Evolutionary conservation across 1,140 invertebrate species (phyloP).

Genomic region (Drosophila bocki): DNA sequence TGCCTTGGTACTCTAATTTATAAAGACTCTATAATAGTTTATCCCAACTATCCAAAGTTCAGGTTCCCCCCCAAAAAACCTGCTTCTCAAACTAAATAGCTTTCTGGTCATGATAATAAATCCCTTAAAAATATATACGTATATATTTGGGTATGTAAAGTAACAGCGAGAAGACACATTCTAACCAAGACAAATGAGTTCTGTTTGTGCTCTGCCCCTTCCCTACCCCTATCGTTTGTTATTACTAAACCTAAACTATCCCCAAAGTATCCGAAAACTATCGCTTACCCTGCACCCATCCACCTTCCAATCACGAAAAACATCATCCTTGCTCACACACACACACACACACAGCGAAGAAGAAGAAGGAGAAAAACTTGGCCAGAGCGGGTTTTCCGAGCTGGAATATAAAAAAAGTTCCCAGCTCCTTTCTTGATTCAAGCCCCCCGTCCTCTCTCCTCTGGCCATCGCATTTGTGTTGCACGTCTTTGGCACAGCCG

Average conservation of each 20-base stretch:
- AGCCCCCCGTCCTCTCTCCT: not conserved
- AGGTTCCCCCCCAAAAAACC: not conserved
- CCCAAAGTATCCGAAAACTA: constrained; percentile 29
- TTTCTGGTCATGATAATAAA: constrained; percentile 1
- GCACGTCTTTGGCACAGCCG: constrained; percentile 66
- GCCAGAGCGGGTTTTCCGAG: constrained; percentile 20
- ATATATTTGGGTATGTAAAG: not conserved
- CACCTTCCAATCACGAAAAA: constrained; percentile 19
- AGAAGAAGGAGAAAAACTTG: constrained; percentile 23
- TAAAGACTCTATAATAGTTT: not conserved
- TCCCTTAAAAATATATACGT: not conserved
- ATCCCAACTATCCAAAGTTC: not conserved
- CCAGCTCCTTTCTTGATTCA: not conserved
- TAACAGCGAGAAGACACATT: not conserved
- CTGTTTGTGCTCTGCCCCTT: not conserved
- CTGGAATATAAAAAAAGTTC: constrained; percentile 39
- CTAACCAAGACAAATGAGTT: constrained; percentile 19
- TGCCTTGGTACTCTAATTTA: too few relatives aligned
- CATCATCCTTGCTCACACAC: not conserved
- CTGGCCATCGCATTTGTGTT: constrained; percentile 34
- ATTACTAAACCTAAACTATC: constrained; percentile 12
- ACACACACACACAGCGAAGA: not conserved
- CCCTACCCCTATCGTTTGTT: not conserved
- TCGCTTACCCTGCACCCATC: constrained; percentile 3
- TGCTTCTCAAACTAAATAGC: not conserved